Evolutionary conservation across 2,888 invertebrate genomes (phyloP).

Genomic region (Pemphredon lugubris): DNA sequence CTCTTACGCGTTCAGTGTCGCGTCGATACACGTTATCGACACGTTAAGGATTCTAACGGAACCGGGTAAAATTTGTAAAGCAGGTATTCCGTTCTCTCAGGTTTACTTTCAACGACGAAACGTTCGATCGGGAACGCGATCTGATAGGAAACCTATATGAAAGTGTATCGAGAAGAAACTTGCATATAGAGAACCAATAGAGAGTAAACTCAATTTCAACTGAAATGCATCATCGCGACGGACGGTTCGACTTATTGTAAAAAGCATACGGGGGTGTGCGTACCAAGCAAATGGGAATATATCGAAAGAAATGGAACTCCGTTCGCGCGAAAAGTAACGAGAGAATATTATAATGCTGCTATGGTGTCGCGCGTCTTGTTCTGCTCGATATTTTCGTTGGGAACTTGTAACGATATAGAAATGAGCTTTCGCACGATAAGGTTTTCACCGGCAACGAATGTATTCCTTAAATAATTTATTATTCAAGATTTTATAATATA

Average conservation of each 20-base stretch:
- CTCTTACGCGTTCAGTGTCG: too few relatives aligned
- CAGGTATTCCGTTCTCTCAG: not conserved
- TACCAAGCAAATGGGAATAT: not conserved
- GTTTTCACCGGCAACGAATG: too few relatives aligned
- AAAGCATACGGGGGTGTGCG: not conserved
- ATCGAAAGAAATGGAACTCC: not conserved
- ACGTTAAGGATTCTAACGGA: too few relatives aligned
- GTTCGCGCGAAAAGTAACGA: not conserved
- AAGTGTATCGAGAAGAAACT: slow-evolving; percentile 3
- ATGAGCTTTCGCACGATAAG: too few relatives aligned
- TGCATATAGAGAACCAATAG: slow-evolving; percentile 10
- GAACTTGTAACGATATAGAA: too few relatives aligned
- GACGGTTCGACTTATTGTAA: not conserved
- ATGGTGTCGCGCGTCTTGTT: not conserved
- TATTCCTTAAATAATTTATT: too few relatives aligned
- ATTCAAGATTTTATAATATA: too few relatives aligned
- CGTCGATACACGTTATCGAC: not conserved
- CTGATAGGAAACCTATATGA: slow-evolving; percentile 17
- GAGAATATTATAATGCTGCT: too few relatives aligned
- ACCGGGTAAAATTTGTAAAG: not conserved
- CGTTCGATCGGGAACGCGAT: slow-evolving; percentile 36
- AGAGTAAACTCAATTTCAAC: slow-evolving; percentile 34
- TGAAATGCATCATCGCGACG: not conserved
- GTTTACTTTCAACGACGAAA: not conserved
- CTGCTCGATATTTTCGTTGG: too few relatives aligned